A percentile compares a stretch with the other conserved stretches of the same genome.
Evolutionary conservation across 2,888 invertebrate species (phyloP).

Genomic region (Ptychoptera contaminata): DNA sequence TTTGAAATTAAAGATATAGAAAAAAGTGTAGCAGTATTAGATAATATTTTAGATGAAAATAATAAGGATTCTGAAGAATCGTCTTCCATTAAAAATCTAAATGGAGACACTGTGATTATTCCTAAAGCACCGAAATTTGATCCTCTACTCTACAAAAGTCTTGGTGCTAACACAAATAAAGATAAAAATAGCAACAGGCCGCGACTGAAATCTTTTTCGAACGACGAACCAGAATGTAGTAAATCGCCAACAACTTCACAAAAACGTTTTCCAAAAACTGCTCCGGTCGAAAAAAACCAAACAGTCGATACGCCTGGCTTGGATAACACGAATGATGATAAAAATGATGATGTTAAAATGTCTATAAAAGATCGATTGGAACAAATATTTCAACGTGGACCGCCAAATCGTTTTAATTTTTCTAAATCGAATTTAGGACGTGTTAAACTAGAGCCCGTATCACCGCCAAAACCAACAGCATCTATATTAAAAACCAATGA

Average conservation of each 20-base stretch:
- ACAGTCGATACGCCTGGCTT: neutral
- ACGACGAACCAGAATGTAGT: no score
- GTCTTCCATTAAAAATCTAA: neutral
- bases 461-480: no score
- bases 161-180: conserved; percentile 11
- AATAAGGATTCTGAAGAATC: neutral
- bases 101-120: conserved; percentile 11
- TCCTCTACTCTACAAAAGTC: conserved; percentile 23
- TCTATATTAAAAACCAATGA: no score
- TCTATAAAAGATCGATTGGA: conserved; percentile 1
- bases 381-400: neutral
- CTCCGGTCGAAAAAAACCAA: no score
- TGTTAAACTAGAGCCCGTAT: neutral
- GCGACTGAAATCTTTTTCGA: no score
- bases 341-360: neutral
- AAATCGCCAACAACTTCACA: no score
- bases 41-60: conserved; percentile 1
- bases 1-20: no score
- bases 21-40: conserved; percentile 6
- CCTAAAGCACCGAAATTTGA: conserved; percentile 27
- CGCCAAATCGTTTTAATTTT: conserved; percentile 1
- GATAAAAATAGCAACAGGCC: no score
- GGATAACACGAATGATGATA: neutral
- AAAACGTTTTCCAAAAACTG: no score
- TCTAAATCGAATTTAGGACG: neutral